These are phyloP conservation scores for Suncus etruscus DNA, from an alignment of 2,113 vertebrate species.

Conservation along the genomic window DNA sequence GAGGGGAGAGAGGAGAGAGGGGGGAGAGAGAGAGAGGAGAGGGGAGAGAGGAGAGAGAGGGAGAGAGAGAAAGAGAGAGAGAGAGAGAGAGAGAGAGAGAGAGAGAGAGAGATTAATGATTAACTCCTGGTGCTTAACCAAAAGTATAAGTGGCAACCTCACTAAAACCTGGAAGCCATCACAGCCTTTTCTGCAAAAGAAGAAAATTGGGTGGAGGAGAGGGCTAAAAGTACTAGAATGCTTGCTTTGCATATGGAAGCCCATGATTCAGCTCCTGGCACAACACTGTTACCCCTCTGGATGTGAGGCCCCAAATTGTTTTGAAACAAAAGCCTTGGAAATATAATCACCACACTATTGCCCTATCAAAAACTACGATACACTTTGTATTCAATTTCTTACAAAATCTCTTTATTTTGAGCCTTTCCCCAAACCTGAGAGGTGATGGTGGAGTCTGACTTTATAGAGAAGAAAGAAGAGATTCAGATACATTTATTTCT, in stretches of 20 bases:
- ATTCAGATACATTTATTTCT: neutral
- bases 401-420: neutral
- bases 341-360: neutral
- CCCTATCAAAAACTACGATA: neutral
- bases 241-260: too few species aligned
- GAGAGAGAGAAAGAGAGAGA: too few species aligned
- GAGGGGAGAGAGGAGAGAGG: too few species aligned
- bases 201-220: neutral
- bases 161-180: neutral
- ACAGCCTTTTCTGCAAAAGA: neutral
- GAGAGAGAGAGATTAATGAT: neutral
- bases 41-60: too few species aligned
- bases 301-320: too few species aligned
- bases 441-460: neutral
- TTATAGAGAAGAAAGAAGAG: neutral
- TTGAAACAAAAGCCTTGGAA: neutral
- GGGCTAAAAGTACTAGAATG: too few species aligned
- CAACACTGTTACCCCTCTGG: too few species aligned
- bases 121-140: neutral
- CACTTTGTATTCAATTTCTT: neutral
- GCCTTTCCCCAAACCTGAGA: neutral
- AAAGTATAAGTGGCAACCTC: constrained; percentile 6
- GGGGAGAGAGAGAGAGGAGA: too few species aligned
- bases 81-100: too few species aligned
- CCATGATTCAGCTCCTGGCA: too few species aligned